Percentiles rank a stretch among this genome's conserved stretches.
Conservation (phyloP, 1,140 invertebrate genomes). For the Saccostrea cuccullata region DNA sequence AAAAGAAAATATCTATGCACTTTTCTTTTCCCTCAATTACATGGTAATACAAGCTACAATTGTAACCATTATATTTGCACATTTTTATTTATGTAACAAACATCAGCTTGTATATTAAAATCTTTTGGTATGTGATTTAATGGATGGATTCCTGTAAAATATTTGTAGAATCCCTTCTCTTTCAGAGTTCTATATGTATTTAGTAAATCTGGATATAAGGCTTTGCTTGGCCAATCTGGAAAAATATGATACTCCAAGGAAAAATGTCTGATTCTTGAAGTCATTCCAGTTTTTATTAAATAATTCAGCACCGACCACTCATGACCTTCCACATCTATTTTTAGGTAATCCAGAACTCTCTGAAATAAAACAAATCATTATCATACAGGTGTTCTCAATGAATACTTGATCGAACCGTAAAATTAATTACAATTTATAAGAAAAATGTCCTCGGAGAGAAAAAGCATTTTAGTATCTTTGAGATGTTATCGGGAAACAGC, state of each 20-base stretch:
- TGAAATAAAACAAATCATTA: constrained; percentile 41
- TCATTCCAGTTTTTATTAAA: constrained; percentile 54
- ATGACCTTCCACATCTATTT: constrained; percentile 70
- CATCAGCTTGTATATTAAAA: constrained; percentile 59
- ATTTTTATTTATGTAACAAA: constrained; percentile 51
- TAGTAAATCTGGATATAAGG: constrained; percentile 53
- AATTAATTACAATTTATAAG: too few species aligned
- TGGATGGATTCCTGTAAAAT: constrained; percentile 49
- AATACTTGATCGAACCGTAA: neutral
- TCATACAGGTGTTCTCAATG: neutral
- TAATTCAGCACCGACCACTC: constrained; percentile 69
- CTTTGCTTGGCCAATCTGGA: constrained; percentile 53
- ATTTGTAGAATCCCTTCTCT: constrained; percentile 51
- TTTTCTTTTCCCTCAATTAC: too few species aligned
- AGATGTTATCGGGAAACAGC: too few species aligned
- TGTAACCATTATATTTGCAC: neutral
- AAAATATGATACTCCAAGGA: constrained; percentile 64
- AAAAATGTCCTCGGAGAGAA: too few species aligned
- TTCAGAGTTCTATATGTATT: constrained; percentile 48
- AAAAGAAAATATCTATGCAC: too few species aligned
- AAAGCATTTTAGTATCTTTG: too few species aligned
- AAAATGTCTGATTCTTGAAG: constrained; percentile 60
- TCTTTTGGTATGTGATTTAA: constrained; percentile 36
- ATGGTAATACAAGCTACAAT: too few species aligned
- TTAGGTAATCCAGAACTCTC: constrained; percentile 66